phyloP scores from a whole-genome alignment of 2,888 invertebrate species.

The Allolobophora icterica region DNA sequence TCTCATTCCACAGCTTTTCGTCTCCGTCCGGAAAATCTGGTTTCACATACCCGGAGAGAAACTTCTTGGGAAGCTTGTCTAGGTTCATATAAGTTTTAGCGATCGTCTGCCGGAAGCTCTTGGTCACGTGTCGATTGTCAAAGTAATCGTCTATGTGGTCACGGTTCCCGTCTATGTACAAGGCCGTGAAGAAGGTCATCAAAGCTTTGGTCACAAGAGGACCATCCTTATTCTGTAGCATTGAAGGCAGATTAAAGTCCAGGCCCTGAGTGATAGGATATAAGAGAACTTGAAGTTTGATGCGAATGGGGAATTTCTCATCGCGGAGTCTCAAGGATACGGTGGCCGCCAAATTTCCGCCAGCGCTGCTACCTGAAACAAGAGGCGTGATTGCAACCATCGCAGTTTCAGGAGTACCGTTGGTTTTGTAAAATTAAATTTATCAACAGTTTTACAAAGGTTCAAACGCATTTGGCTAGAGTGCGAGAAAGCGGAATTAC shows the following conservation, averaged over 20 bases:
- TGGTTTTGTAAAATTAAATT: no score
- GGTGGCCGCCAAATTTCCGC: constrained; percentile 49
- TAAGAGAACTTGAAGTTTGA: constrained; percentile 46
- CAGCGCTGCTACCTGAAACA: constrained; percentile 47
- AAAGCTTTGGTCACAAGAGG: not conserved
- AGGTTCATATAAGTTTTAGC: not conserved
- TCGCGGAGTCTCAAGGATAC: constrained; percentile 47
- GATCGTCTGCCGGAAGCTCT: not conserved
- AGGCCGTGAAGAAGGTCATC: constrained; percentile 10
- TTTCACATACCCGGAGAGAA: not conserved
- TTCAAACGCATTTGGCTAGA: no score
- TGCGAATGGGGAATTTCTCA: constrained; percentile 23
- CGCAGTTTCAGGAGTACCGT: no score
- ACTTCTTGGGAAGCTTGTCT: constrained; percentile 25
- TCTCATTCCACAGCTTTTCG: constrained; percentile 28
- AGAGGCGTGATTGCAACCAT: no score
- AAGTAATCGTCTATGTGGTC: not conserved
- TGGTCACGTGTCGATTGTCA: constrained; percentile 19
- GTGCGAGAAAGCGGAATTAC: no score
- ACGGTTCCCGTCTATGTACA: not conserved
- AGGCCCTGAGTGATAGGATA: constrained; percentile 42
- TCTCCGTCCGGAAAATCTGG: constrained; percentile 1
- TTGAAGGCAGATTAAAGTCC: constrained; percentile 46
- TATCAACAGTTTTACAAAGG: no score
- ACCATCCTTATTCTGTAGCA: constrained; percentile 20